Base-by-base conservation (phyloP, 2,888 invertebrate species). In the Holacanthella duospinosa region DNA sequence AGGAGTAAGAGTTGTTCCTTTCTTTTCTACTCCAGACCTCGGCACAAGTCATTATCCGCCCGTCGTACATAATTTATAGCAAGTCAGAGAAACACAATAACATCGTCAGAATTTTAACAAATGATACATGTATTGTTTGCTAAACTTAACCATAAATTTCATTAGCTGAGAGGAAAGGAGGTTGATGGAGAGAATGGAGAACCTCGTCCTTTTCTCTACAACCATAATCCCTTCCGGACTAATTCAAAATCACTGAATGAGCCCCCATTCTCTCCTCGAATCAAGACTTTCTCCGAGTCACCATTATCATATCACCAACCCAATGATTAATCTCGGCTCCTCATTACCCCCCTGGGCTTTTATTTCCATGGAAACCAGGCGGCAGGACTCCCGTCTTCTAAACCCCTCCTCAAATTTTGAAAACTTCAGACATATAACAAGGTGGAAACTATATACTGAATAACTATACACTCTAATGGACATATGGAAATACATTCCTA, bases 71-170 rank as follows among this genome's bases (percentile, higher is more conserved):
- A 48, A 48, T 65, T 65, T 67, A 63, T 63, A 29, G 55, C 64
- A 62, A 55, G 66, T 64, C 64, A 66, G 43, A 61, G 54, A 55
- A 62, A 56, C 57, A 67, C 60, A 63, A 64, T 59, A 62, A 62
- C 65, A 59, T 60, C 55, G 58, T 58, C 61, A 59, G 61, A 65
- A 59, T 64, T 63, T 67, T 65, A 65, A 67, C 67, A 67, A 67
- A 67, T 67, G 65, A 63, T 63, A 59, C 59, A 63, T 55, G 60
- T 61, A 62, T 64, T 64, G 64, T 65, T 67, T 60, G 64, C 55
- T 61, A 62, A 67, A 65, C 67, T 61, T 56, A 27, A 28, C 55
- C 63, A 65, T 62, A 60, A 56, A 62, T 60, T 62, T 65, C 29
- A 60, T 60, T 62, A 57, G 61, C 62, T 58, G 59, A 62, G 67